Evolutionary conservation across 2,797 vertebrate species (phyloP), one percentile per base, ranked within the genome.

Genomic region (Lithobates sylvaticus): DNA sequence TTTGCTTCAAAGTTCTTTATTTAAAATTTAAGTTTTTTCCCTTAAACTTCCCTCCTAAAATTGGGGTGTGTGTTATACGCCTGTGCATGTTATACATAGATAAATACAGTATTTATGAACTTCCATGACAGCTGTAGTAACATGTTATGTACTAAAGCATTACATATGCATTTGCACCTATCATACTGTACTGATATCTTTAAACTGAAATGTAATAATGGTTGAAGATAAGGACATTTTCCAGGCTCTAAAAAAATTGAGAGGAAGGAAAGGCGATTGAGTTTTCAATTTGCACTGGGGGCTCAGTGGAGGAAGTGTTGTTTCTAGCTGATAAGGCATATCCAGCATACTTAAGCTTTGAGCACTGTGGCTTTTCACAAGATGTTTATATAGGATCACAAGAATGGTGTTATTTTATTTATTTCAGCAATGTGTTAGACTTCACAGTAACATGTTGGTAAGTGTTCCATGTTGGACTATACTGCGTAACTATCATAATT

Each of bases 261-360:
- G 36, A 84, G 76, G 86, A 84, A 87, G 81, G 86, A 84, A 87
- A 87, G 47, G 86, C 76, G 75, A 84, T 80, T 83, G n/a, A 21
- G 23, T 83, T 83, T 54, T 58, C 74, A 74, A 23, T 36, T n/a
- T 87, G 69, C 69, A 79, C 73, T 76, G 34, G 42, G 69, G 86
- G 76, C 58, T 69, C 67, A 68, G 10, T 26, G 64, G 79, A 87
- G 86, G 86, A 87, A 87, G 76, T 87, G 64, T 84, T 84, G 86
- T 80, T 87, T 80, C 47, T 23, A 84, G 81, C 86, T 87, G 86
- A 87, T 87, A 87, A 87, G 70, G 79, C 32, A 84, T 58, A 78
- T 47, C 23, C 64, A 34, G 42, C 23, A 50, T 78, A 50, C 54
- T 74, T 36, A 67, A 54, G 54, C 27, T 34, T 65, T 47, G 32